phyloP scores from a whole-genome alignment of 1,140 invertebrate species.

The Chironomus tepperi region DNA sequence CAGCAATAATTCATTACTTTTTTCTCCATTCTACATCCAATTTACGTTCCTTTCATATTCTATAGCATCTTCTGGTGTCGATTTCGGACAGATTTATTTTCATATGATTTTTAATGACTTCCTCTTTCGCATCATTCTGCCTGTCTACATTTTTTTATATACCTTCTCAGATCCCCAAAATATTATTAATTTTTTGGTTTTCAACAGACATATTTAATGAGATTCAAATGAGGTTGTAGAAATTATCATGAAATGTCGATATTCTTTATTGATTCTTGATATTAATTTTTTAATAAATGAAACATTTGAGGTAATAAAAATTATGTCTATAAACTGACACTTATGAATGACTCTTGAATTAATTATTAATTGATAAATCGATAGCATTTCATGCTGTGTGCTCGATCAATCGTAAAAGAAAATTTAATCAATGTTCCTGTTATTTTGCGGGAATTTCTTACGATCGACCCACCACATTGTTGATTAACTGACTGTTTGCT shows the following conservation, averaged over 20 bases:
- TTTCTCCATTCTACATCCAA: not conserved
- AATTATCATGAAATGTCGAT: constrained; percentile 21
- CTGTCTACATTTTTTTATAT: not conserved
- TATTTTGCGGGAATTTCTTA: not conserved
- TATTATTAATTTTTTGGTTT: not conserved
- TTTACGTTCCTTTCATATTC: not conserved
- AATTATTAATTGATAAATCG: not conserved
- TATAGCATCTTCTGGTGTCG: not conserved
- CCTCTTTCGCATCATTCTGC: constrained; percentile 10
- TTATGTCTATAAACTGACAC: constrained; percentile 13
- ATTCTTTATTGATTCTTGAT: constrained; percentile 12
- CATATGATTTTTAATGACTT: constrained; percentile 20
- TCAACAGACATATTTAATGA: not conserved
- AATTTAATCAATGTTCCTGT: no score
- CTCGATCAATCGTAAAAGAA: no score
- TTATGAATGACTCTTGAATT: constrained; percentile 10
- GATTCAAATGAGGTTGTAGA: not conserved
- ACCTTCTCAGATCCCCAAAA: not conserved
- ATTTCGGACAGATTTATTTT: not conserved
- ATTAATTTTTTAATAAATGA: not conserved
- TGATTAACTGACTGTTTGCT: no score
- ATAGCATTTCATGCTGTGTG: not conserved
- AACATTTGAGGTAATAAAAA: not conserved
- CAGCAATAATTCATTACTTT: not conserved
- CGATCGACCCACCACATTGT: not conserved